phyloP scores from a whole-genome alignment of 2,113 vertebrate species.

The Cynoglossus semilaevis region DNA sequence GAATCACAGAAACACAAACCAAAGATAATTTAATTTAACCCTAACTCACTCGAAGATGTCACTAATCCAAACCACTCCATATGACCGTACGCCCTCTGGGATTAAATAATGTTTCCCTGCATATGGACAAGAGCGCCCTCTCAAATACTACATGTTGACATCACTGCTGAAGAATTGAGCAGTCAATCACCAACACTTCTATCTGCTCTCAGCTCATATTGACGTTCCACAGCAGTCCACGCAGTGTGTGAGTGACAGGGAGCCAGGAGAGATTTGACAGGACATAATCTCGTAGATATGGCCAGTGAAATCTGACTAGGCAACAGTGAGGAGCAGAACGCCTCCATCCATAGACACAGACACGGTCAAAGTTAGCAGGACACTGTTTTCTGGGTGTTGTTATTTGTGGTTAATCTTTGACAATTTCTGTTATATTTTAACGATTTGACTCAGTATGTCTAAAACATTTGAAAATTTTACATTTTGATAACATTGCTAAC shows the following conservation, averaged over 20 bases:
- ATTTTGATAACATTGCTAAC: too few relatives aligned
- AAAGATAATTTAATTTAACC: too few relatives aligned
- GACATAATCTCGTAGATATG: slow-evolving; percentile 8
- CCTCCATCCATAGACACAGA: neutral
- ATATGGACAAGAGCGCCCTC: neutral
- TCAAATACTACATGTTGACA: neutral
- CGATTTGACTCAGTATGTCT: too few relatives aligned
- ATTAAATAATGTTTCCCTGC: neutral
- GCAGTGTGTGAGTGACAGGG: slow-evolving; percentile 2
- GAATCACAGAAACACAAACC: too few relatives aligned
- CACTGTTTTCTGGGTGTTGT: too few relatives aligned
- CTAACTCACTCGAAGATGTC: too few relatives aligned
- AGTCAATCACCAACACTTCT: neutral
- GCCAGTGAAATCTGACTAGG: slow-evolving; percentile 8
- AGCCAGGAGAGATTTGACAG: slow-evolving; percentile 2
- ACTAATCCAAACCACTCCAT: too few relatives aligned
- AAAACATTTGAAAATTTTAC: too few relatives aligned
- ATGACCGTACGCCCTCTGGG: neutral
- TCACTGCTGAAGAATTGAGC: neutral
- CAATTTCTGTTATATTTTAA: too few relatives aligned
- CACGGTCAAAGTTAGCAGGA: neutral
- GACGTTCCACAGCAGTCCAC: neutral
- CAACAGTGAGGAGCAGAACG: slow-evolving; percentile 9
- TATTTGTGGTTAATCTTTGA: too few relatives aligned
- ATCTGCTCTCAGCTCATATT: neutral